phyloP scores from a whole-genome alignment of 2,888 invertebrate species.

The Imbricaverruca yamaguchii region DNA sequence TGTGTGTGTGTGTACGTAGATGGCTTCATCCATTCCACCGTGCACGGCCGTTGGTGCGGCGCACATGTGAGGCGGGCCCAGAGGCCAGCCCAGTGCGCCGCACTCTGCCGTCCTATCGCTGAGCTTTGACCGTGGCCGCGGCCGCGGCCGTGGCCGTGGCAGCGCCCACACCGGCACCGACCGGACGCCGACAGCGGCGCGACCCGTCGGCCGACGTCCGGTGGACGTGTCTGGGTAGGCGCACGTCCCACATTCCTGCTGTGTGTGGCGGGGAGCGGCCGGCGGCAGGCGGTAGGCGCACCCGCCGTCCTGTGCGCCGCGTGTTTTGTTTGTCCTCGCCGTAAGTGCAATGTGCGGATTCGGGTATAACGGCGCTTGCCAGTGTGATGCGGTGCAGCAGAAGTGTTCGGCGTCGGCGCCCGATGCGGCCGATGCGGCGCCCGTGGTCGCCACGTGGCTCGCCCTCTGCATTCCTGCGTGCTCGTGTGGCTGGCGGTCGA shows the following conservation, averaged over 20 bases:
- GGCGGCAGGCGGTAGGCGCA: too few relatives aligned
- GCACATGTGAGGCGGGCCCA: too few relatives aligned
- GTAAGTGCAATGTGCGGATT: background rate
- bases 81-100: too few relatives aligned
- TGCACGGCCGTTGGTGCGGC: background rate
- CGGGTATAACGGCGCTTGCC: background rate
- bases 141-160: too few relatives aligned
- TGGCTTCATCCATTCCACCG: conserved; percentile 4
- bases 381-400: background rate
- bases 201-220: background rate
- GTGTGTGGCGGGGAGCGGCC: too few relatives aligned
- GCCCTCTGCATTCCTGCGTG: background rate
- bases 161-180: background rate
- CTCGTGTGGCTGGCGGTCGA: background rate
- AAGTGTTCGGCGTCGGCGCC: background rate
- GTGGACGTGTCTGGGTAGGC: background rate
- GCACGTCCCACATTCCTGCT: too few relatives aligned
- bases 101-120: background rate
- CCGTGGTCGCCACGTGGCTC: too few relatives aligned
- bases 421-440: too few relatives aligned
- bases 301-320: background rate
- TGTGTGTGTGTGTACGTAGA: background rate
- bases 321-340: background rate
- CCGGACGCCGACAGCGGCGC: background rate
- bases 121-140: background rate